Percentiles rank a stretch among this genome's conserved stretches.
Evolutionary conservation across 2,113 vertebrate genomes (phyloP).

Genomic region (Rhabdomys dilectus): DNA sequence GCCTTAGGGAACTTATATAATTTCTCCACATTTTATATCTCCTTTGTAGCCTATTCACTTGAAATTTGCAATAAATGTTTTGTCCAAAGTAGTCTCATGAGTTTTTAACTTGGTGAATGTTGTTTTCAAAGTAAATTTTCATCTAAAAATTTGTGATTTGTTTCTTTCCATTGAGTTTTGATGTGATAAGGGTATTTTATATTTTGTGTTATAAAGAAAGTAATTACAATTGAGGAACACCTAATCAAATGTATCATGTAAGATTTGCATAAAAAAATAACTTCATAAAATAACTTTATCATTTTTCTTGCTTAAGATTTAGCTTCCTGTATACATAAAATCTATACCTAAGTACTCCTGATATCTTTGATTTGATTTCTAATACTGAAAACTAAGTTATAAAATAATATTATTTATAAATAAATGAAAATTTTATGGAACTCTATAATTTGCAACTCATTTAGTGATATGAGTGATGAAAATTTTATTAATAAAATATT

Average conservation of each 20-base stretch:
- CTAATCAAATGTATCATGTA: not conserved
- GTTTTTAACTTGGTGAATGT: not conserved
- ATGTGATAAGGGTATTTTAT: not conserved
- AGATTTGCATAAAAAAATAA: not conserved
- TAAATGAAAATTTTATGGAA: not conserved
- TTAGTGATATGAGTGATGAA: not conserved
- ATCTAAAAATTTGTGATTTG: not conserved
- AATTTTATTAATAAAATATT: not conserved
- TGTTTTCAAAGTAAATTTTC: constrained; percentile 26
- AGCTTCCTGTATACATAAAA: not conserved
- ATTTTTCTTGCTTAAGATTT: not conserved
- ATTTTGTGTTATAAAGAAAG: not conserved
- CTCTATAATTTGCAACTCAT: not conserved
- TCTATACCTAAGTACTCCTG: not conserved
- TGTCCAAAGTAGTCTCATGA: not conserved
- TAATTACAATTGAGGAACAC: constrained; percentile 1
- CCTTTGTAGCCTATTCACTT: not conserved
- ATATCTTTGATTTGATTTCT: not conserved
- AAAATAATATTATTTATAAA: constrained; percentile 9
- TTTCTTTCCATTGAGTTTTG: not conserved
- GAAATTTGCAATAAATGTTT: not conserved
- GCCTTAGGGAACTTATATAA: not conserved
- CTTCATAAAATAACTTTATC: not conserved
- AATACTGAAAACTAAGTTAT: not conserved
- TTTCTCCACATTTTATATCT: not conserved